Conservation (phyloP, 37 sponge, comb jelly and placozoan species). For the Geodia barretti region DNA sequence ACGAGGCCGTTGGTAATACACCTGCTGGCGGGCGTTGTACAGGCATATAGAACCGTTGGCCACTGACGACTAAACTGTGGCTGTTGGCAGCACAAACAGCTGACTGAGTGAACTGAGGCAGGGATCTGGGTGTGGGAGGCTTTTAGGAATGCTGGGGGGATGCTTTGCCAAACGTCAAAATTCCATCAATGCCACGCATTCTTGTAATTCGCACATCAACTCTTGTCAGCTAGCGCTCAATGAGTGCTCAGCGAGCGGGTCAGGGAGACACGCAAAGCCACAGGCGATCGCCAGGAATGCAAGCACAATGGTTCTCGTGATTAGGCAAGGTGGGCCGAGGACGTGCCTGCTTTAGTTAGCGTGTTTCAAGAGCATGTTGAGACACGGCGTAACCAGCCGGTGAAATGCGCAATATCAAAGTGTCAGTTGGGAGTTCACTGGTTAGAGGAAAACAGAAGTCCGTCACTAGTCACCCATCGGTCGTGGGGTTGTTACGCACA, state of each 20-base stretch:
- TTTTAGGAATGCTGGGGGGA: neutral
- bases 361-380: neutral
- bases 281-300: neutral
- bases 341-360: too few relatives aligned
- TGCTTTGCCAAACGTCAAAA: neutral
- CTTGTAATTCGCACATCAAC: neutral
- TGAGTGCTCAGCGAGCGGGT: too few relatives aligned
- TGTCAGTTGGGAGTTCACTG: too few relatives aligned
- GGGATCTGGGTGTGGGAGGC: neutral
- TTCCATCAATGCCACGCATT: neutral
- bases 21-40: too few relatives aligned
- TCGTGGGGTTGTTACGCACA: neutral
- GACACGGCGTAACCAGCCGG: neutral
- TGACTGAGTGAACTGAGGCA: neutral
- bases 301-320: too few relatives aligned
- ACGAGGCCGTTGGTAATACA: too few relatives aligned
- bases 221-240: neutral
- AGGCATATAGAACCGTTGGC: too few relatives aligned
- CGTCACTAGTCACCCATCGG: too few relatives aligned
- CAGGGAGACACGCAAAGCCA: neutral
- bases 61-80: too few relatives aligned
- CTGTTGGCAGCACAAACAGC: too few relatives aligned
- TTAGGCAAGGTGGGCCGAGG: too few relatives aligned
- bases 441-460: too few relatives aligned
- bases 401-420: neutral